These are phyloP conservation scores for Etheostoma nigrum DNA, from an alignment of 2,797 vertebrate genomes.

Conservation along the genomic window DNA sequence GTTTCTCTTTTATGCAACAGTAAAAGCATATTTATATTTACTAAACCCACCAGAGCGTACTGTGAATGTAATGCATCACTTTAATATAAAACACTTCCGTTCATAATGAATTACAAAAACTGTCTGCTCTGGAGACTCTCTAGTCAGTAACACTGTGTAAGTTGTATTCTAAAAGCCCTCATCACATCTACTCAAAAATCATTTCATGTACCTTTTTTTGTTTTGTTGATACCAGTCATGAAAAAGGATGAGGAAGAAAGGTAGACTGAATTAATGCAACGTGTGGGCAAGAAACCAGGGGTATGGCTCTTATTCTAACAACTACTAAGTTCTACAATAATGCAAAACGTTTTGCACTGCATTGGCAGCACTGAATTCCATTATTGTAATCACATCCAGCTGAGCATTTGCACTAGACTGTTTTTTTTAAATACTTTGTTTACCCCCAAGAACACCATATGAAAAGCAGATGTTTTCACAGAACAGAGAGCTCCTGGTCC, in stretches of 20 bases:
- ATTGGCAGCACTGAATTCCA: constrained; percentile 46
- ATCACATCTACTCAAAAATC: not conserved
- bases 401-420: constrained; percentile 48
- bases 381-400: constrained; percentile 72
- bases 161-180: not conserved
- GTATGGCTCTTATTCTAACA: not conserved
- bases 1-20: not conserved
- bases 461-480: constrained; percentile 78
- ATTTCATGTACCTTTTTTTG: constrained; percentile 1
- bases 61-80: constrained; percentile 14
- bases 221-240: not conserved
- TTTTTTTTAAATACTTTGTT: constrained; percentile 57
- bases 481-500: constrained; percentile 56
- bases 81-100: constrained; percentile 7
- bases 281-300: constrained; percentile 5
- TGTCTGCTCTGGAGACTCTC: not conserved
- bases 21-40: constrained; percentile 12
- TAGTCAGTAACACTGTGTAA: not conserved
- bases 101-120: constrained; percentile 5
- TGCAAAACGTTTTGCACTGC: constrained; percentile 29
- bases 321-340: constrained; percentile 32
- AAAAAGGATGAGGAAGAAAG: not conserved
- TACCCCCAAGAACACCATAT: constrained; percentile 75
- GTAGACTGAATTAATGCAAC: constrained; percentile 20
- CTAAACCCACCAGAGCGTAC: not conserved